Evolutionary conservation across 2,888 invertebrate species (phyloP).

Genomic region (Matsumyia berberina): DNA sequence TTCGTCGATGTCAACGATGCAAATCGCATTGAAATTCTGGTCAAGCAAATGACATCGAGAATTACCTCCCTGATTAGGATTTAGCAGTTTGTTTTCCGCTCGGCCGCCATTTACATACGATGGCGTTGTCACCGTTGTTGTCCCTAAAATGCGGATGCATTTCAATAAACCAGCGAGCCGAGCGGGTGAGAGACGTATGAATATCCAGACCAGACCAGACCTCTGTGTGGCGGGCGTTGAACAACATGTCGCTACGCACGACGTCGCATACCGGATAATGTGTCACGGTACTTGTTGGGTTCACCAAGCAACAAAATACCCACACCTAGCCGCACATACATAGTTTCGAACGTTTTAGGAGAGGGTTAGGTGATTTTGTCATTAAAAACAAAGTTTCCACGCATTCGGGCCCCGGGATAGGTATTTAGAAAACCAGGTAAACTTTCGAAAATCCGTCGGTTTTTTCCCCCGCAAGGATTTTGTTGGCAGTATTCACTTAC

Average conservation of each 20-base stretch:
- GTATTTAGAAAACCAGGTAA: slow-evolving; percentile 17
- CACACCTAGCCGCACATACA: slow-evolving; percentile 13
- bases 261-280: slow-evolving; percentile 53
- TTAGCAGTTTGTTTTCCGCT: slow-evolving; percentile 76
- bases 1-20: slow-evolving; percentile 69
- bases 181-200: not conserved
- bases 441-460: slow-evolving; percentile 11
- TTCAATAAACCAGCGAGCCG: slow-evolving; percentile 58
- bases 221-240: slow-evolving; percentile 29
- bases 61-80: slow-evolving; percentile 76
- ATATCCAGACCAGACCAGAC: not conserved
- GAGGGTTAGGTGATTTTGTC: slow-evolving; percentile 3
- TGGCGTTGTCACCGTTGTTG: slow-evolving; percentile 64
- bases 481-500: not conserved
- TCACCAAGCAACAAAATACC: slow-evolving; percentile 66
- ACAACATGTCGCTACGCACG: slow-evolving; percentile 58
- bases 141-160: slow-evolving; percentile 51
- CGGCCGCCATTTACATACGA: slow-evolving; percentile 68
- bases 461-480: not conserved
- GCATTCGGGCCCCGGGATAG: not conserved
- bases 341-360: not conserved
- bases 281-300: slow-evolving; percentile 72
- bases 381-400: slow-evolving; percentile 27
- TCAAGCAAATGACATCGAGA: slow-evolving; percentile 76
- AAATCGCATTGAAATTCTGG: slow-evolving; percentile 76